A percentile compares a stretch with the other conserved stretches of the same genome.
phyloP scores from a whole-genome alignment of 2,888 invertebrate species.

The Cremastobaeus sp. region DNA sequence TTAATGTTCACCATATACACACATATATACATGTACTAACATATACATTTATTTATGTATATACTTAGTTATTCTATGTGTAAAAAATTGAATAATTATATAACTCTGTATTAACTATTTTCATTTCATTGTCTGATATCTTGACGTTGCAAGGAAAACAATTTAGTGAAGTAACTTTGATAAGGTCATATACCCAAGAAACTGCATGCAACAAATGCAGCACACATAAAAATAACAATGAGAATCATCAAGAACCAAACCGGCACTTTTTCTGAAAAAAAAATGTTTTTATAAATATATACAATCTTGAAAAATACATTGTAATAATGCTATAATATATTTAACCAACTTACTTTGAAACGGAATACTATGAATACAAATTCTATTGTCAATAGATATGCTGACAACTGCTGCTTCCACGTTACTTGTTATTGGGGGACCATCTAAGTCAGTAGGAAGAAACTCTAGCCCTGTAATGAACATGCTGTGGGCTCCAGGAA shows the following conservation, averaged over 20 bases:
- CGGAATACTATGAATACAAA: slow-evolving; percentile 92
- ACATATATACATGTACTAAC: neutral
- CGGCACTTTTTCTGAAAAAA: slow-evolving; percentile 86
- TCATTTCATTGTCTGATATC: neutral
- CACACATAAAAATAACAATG: slow-evolving; percentile 86
- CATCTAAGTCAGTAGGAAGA: slow-evolving; percentile 86
- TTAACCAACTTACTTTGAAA: slow-evolving; percentile 83
- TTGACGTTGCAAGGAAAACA: slow-evolving; percentile 44
- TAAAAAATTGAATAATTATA: neutral
- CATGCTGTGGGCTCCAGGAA: slow-evolving; percentile 93
- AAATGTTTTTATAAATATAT: neutral
- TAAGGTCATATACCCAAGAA: slow-evolving; percentile 84
- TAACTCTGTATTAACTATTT: neutral
- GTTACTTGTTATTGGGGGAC: slow-evolving; percentile 85
- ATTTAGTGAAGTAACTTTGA: slow-evolving; percentile 38
- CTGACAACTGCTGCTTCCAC: slow-evolving; percentile 93
- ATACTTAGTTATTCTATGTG: no score
- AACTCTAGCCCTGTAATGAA: slow-evolving; percentile 98
- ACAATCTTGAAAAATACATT: neutral
- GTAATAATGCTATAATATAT: neutral
- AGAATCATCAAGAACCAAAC: slow-evolving; percentile 88
- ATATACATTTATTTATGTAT: neutral
- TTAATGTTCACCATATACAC: neutral
- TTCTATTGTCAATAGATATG: slow-evolving; percentile 96
- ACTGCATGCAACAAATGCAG: slow-evolving; percentile 90